Evolutionary conservation across 2,113 vertebrate species (phyloP).

Genomic region (Mesitornis unicolor): DNA sequence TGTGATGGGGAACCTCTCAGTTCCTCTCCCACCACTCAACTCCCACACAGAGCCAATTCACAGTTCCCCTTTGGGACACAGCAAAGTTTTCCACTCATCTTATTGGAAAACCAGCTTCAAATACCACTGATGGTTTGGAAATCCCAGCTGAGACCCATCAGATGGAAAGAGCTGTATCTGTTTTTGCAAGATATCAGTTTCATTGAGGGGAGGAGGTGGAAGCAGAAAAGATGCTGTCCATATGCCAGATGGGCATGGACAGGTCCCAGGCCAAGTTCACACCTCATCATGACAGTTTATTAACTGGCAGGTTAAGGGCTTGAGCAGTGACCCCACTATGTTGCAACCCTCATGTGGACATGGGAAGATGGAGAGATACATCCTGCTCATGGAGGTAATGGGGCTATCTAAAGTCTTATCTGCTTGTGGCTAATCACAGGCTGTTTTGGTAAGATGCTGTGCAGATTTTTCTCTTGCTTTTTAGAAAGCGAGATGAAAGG

Average conservation of each 20-base stretch:
- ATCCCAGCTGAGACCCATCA: neutral
- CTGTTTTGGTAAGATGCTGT: neutral
- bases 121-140: neutral
- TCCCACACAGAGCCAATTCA: neutral
- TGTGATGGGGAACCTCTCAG: neutral
- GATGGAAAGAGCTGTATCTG: neutral
- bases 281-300: slow-evolving; percentile 5
- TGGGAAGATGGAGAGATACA: neutral
- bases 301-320: neutral
- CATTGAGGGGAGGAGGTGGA: neutral
- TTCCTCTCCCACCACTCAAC: neutral
- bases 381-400: neutral
- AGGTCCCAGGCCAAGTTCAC: neutral
- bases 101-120: neutral
- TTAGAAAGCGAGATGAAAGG: neutral
- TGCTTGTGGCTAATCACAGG: neutral
- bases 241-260: neutral
- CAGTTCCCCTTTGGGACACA: neutral
- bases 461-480: neutral
- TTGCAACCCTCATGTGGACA: neutral
- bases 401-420: neutral
- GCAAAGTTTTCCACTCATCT: neutral
- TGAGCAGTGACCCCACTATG: neutral
- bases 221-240: neutral
- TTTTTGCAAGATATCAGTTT: neutral